Evolutionary conservation across 2,888 invertebrate species (phyloP), one percentile per base, ranked within the genome.

Genomic region (Oegoconia quadripuncta): DNA sequence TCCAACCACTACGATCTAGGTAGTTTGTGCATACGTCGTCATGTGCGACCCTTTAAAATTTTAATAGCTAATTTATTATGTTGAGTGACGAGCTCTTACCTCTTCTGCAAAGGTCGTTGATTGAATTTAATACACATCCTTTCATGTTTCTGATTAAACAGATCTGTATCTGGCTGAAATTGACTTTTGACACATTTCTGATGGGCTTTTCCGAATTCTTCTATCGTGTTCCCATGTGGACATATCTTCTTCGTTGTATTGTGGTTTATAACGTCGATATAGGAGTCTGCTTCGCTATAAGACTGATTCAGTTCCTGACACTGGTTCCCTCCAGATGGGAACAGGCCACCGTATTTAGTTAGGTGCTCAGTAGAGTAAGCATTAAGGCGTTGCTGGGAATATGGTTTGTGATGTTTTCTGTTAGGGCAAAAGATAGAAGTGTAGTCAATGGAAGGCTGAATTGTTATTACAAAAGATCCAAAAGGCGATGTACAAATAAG

Each of bases 331-430:
- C 86, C 84, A 32, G 86, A 84, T 25, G 88, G 88, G 57, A 88
- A 88, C 34, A 88, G 72, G 48, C 82, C 80, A 48, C 88, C 87
- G 44, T 78, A 87, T 61, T 88, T 87, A 54, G 81, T 76, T 59
- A 88, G 60, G 75, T 87, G 87, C 64, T 88, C 88, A 64, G 83
- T 79, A 57, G 87, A 83, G 63, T 87, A 87, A 75, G 88, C 81
- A 61, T 82, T 86, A 74, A 86, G 81, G 55, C 84, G 87, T 72
- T 87, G 86, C 68, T 87, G 84, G 67, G 87, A 83, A 75, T 87
- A 88, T 77, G 88, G 80, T 78, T 82, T 86, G 74, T 81, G 82
- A 49, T 74, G 83, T 59, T 80, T 83, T 86, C 88, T 88, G 86
- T 78, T 79, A 80, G 66, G 60, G 64, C 64, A 74, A 73, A 74